A percentile compares a stretch with the other conserved stretches of the same genome.
Evolutionary conservation across 2,888 invertebrate genomes (phyloP).

Genomic region (Netelia virgata): DNA sequence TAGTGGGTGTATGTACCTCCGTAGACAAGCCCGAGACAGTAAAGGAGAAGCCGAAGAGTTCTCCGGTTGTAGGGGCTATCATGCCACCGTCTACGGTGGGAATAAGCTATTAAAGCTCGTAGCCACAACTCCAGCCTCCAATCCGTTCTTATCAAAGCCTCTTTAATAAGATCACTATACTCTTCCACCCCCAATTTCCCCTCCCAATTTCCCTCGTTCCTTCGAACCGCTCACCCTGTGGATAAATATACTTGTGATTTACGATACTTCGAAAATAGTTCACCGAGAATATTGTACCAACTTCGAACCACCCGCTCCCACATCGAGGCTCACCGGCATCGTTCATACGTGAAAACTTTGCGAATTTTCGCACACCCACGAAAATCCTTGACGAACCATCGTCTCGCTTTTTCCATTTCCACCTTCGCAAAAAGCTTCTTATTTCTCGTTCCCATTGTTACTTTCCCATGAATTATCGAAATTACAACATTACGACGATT

Average conservation of each 20-base stretch:
- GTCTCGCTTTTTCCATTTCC: too few species aligned
- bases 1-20: background rate
- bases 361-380: background rate
- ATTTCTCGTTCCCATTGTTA: too few species aligned
- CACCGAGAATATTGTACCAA: slow-evolving; percentile 40
- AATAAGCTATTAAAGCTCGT: slow-evolving; percentile 65
- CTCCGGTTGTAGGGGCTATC: slow-evolving; percentile 40
- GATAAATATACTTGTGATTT: slow-evolving; percentile 60
- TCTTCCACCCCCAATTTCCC: slow-evolving; percentile 13
- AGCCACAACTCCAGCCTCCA: slow-evolving; percentile 52
- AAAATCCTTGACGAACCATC: too few species aligned
- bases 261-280: slow-evolving; percentile 59
- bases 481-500: too few species aligned
- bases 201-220: slow-evolving; percentile 4
- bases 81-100: slow-evolving; percentile 30
- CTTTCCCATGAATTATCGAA: too few species aligned
- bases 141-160: slow-evolving; percentile 64
- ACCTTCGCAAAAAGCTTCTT: too few species aligned
- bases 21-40: slow-evolving; percentile 21
- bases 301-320: slow-evolving; percentile 19
- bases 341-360: slow-evolving; percentile 18
- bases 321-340: too few species aligned
- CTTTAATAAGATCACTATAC: slow-evolving; percentile 59
- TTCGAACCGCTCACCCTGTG: slow-evolving; percentile 25
- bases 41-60: slow-evolving; percentile 27